Base-by-base conservation (phyloP, 2,113 vertebrate species). In the Danionella cerebrum region DNA sequence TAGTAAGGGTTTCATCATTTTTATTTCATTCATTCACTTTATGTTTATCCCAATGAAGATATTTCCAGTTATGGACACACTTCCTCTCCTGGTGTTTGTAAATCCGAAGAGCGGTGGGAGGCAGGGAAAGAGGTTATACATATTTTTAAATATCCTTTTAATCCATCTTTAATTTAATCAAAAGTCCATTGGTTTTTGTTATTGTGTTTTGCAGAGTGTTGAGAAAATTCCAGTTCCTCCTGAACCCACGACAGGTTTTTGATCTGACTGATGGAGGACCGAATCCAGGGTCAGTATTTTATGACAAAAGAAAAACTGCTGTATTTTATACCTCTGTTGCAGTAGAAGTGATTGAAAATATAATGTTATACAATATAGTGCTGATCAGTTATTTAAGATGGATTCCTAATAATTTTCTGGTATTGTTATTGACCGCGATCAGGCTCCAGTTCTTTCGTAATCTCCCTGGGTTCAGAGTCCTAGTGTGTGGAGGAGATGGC, bases 21-120 rank as follows among this genome's bases (percentile, higher is more conserved):
- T n/a, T n/a, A n/a, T n/a, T n/a, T n/a, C n/a, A n/a, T n/a, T n/a
- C n/a, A n/a, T n/a, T n/a, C n/a, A n/a, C n/a, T 35, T 11, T 33
- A 8, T 21, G 2, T 73, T 38, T 47, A 6, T 74, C 9, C 14
- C 58, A 76, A 48, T 68, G 8, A 70, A 91, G 93, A 86, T 92
- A 72, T 84, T 82, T 64, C 87, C 90, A 1, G 70, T 91, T 62
- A 58, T 84, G 41, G 82, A 86, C 65, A 90, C 82, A 14, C 89
- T 92, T 68, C 93, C 93, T 5, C 86, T 94, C 65, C 83, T 94
- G 69, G 91, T 94, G 62, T 94, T 95, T 70, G 90, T 94, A 38
- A 95, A 95, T 66, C 93, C 90, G 21, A 95, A 93, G 78, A 94
- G 93, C 71, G 93, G 93, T 35, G 92, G 93, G 65, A 95, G 93